These are phyloP conservation scores for Argopecten irradians DNA, from an alignment of 1,140 invertebrate species.

Conservation along the genomic window DNA sequence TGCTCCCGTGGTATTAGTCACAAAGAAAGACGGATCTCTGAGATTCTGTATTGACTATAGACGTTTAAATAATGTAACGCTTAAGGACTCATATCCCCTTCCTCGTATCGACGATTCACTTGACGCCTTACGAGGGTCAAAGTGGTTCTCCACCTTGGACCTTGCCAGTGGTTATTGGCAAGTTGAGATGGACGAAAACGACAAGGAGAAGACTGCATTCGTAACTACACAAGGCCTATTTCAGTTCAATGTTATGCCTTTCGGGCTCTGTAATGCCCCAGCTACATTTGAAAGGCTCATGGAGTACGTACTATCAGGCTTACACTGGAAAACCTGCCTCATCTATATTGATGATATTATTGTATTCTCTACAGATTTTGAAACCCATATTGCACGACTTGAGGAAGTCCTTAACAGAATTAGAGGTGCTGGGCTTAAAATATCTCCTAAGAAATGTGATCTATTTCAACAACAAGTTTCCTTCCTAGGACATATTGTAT, in stretches of 20 bases:
- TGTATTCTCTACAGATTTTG: constrained; percentile 37
- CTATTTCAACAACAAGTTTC: constrained; percentile 47
- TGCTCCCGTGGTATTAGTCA: constrained; percentile 62
- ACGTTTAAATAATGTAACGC: constrained; percentile 58
- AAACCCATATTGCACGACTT: constrained; percentile 15
- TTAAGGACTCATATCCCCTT: constrained; percentile 44
- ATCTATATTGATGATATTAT: constrained; percentile 56
- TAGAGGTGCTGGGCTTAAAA: constrained; percentile 55
- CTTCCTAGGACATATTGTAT: constrained; percentile 64
- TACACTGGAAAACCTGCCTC: constrained; percentile 40
- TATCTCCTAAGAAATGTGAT: constrained; percentile 58
- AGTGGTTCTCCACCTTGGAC: not conserved
- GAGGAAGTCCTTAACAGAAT: constrained; percentile 55
- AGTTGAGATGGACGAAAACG: constrained; percentile 19
- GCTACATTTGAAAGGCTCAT: constrained; percentile 54
- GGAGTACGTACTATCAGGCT: constrained; percentile 38
- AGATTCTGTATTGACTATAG: constrained; percentile 67
- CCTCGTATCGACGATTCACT: constrained; percentile 48
- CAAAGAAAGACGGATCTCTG: constrained; percentile 58
- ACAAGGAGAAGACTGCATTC: constrained; percentile 11
- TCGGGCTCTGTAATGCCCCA: constrained; percentile 48
- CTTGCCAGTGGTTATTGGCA: constrained; percentile 14
- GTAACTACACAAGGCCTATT: constrained; percentile 33
- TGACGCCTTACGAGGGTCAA: not conserved
- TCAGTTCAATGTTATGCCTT: constrained; percentile 42